phyloP scores from a whole-genome alignment of 2,888 invertebrate species.

The Dolichopus griseipennis region DNA sequence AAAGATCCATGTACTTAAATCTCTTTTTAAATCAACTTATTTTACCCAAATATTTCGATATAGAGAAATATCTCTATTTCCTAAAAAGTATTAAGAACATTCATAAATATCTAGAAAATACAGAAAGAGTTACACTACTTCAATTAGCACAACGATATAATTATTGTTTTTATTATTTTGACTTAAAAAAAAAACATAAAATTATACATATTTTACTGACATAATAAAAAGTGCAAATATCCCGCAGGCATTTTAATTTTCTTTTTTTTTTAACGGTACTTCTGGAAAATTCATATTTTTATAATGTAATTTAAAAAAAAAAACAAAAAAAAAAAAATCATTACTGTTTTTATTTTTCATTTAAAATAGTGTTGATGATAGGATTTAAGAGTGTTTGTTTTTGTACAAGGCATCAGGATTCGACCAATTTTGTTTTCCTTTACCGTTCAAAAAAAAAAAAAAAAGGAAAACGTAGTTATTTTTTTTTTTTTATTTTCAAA shows the following conservation, averaged over 20 bases:
- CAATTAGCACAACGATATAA: no score
- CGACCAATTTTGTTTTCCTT: no score
- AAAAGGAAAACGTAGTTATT: background rate
- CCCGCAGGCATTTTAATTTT: constrained; percentile 12
- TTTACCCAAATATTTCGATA: no score
- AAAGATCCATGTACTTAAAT: no score
- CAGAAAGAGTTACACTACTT: no score
- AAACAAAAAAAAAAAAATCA: background rate
- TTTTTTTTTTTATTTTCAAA: background rate
- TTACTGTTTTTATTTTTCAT: background rate
- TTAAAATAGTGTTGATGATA: background rate
- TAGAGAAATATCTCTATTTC: no score
- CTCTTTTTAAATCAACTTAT: no score
- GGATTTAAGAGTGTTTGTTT: background rate
- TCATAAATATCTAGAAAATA: no score
- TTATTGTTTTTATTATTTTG: constrained; percentile 11
- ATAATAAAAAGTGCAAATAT: constrained; percentile 15
- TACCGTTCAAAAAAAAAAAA: no score
- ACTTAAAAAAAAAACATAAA: constrained; percentile 13
- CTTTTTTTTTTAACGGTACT: background rate
- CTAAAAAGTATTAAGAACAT: no score
- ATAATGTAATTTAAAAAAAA: no score
- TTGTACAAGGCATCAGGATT: background rate
- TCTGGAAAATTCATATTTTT: background rate
- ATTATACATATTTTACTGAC: background rate